Percentiles rank a stretch among this genome's conserved stretches.
These are phyloP conservation scores for Drosophila paramelanica DNA, from an alignment of 2,888 invertebrate genomes.

Conservation along the genomic window DNA sequence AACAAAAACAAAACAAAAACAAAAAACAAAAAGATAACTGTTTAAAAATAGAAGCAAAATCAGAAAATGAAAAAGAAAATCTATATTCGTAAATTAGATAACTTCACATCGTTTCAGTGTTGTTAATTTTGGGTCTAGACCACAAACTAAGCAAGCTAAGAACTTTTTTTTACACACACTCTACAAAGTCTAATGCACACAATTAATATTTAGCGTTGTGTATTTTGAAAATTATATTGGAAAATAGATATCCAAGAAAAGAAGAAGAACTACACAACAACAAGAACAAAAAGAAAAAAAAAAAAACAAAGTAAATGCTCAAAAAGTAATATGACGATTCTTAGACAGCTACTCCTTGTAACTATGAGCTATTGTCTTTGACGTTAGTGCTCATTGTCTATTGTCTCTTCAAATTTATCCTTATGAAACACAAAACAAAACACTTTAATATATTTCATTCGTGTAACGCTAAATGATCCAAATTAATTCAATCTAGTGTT, in stretches of 20 bases:
- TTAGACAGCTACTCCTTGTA: slow-evolving; percentile 75
- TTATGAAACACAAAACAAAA: slow-evolving; percentile 18
- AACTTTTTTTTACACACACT: slow-evolving; percentile 72
- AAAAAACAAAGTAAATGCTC: slow-evolving; percentile 56
- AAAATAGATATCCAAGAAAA: slow-evolving; percentile 15
- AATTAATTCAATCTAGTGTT: slow-evolving; percentile 49
- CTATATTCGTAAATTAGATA: slow-evolving; percentile 44
- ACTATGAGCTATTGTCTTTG: no score
- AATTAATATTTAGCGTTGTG: slow-evolving; percentile 62
- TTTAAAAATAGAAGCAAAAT: slow-evolving; percentile 10
- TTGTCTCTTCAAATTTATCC: slow-evolving; percentile 49
- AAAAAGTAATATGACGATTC: slow-evolving; percentile 63
- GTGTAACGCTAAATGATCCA: slow-evolving; percentile 33
- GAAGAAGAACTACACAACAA: slow-evolving; percentile 12
- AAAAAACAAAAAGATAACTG: slow-evolving; percentile 18
- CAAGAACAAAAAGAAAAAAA: neutral
- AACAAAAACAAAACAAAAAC: slow-evolving; percentile 2
- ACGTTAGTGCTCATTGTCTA: no score
- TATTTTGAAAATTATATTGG: slow-evolving; percentile 56
- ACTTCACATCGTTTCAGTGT: slow-evolving; percentile 72
- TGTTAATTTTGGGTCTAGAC: slow-evolving; percentile 68
- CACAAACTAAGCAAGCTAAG: slow-evolving; percentile 69
- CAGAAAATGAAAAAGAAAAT: slow-evolving; percentile 13
- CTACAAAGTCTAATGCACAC: slow-evolving; percentile 52
- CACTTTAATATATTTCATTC: slow-evolving; percentile 19